A percentile compares a stretch with the other conserved stretches of the same genome.
Conservation (phyloP, 2,113 vertebrate genomes). For the Crypturellus undulatus region DNA sequence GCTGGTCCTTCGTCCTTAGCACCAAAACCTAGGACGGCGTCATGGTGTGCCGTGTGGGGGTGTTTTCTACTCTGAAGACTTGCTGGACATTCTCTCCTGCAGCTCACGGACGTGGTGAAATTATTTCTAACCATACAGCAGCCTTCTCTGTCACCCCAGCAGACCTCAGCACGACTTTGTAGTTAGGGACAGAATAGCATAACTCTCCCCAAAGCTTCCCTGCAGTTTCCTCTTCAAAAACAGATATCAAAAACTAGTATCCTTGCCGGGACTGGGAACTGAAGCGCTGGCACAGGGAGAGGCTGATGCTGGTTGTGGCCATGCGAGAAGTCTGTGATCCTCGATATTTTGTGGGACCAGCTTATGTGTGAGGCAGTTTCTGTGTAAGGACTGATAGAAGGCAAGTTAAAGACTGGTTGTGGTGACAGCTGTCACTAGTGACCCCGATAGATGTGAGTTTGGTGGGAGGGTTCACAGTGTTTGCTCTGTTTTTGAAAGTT, state of each 20-base stretch:
- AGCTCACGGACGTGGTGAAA: not conserved
- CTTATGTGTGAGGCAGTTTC: fast-evolving
- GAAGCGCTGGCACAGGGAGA: too few relatives aligned
- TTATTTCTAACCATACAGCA: not conserved
- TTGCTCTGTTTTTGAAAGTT: not conserved
- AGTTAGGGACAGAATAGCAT: not conserved
- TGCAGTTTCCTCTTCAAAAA: not conserved
- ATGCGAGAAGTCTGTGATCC: not conserved
- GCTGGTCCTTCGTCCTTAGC: too few relatives aligned
- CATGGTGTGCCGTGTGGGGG: not conserved
- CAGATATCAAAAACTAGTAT: not conserved
- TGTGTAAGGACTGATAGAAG: not conserved
- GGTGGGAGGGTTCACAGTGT: fast-evolving
- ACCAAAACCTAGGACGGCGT: too few relatives aligned
- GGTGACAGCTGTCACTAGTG: fast-evolving
- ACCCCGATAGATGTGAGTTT: not conserved
- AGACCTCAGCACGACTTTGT: not conserved
- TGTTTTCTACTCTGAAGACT: not conserved
- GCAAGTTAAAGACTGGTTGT: not conserved
- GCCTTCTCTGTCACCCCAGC: not conserved
- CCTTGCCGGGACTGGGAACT: not conserved
- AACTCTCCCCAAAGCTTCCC: not conserved
- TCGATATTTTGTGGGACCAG: not conserved
- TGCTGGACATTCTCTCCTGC: not conserved
- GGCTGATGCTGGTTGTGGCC: not conserved